phyloP scores from a whole-genome alignment of 1,140 invertebrate species.

The Proctacanthus coquilletti region DNA sequence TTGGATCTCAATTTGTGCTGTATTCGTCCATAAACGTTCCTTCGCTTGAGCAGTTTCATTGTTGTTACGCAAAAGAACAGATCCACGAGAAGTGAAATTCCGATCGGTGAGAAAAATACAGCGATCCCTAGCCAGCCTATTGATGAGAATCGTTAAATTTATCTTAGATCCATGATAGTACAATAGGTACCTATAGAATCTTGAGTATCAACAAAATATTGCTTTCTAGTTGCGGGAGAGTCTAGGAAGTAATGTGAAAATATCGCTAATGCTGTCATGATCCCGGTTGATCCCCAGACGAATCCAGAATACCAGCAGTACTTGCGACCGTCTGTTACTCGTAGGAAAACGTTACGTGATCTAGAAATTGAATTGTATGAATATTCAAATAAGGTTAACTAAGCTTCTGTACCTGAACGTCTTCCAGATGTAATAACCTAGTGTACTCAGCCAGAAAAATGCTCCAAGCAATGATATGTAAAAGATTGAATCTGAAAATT shows the following conservation, averaged over 20 bases:
- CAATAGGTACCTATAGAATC: slow-evolving; percentile 43
- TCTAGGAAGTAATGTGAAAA: slow-evolving; percentile 71
- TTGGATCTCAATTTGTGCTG: slow-evolving; percentile 70
- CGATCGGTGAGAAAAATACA: slow-evolving; percentile 62
- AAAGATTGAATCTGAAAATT: slow-evolving; percentile 50
- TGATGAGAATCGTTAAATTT: slow-evolving; percentile 3
- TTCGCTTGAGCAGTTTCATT: slow-evolving; percentile 56
- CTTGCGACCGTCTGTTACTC: slow-evolving; percentile 65
- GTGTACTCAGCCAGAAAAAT: slow-evolving; percentile 71
- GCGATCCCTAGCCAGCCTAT: slow-evolving; percentile 62
- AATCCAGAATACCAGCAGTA: slow-evolving; percentile 73
- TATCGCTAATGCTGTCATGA: slow-evolving; percentile 52
- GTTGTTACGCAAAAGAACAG: slow-evolving; percentile 65
- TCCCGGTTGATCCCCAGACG: slow-evolving; percentile 54
- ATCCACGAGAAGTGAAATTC: slow-evolving; percentile 58
- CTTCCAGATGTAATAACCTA: slow-evolving; percentile 74
- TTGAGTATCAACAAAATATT: slow-evolving; percentile 37
- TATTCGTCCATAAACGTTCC: slow-evolving; percentile 66
- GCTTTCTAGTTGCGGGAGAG: slow-evolving; percentile 37
- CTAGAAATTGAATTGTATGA: slow-evolving; percentile 16
- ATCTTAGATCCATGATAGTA: not conserved
- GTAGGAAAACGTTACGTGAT: slow-evolving; percentile 63
- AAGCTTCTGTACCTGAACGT: slow-evolving; percentile 51
- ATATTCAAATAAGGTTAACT: slow-evolving; percentile 7
- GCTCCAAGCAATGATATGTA: slow-evolving; percentile 57